Evolutionary conservation across 2,797 vertebrate genomes (phyloP).

Genomic region (Thaleichthys pacificus): DNA sequence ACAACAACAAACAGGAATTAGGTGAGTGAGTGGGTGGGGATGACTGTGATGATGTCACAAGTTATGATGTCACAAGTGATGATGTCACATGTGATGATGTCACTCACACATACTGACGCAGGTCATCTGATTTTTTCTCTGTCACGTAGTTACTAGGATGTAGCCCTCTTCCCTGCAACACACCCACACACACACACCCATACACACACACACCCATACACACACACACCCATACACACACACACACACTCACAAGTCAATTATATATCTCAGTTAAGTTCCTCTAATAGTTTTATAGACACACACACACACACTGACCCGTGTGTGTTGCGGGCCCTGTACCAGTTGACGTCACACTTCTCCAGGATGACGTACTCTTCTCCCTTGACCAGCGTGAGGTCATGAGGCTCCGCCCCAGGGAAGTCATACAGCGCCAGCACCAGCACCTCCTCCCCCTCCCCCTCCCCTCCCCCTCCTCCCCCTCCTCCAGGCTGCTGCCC

Average conservation of each 20-base stretch:
- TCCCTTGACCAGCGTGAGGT: conserved; percentile 82
- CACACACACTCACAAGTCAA: background rate
- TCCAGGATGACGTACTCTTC: conserved; percentile 85
- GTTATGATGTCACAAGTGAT: too few relatives aligned
- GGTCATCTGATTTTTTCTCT: conserved; percentile 83
- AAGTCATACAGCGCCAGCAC: conserved; percentile 91
- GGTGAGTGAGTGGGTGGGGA: too few relatives aligned
- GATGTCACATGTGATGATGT: too few relatives aligned
- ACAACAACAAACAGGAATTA: background rate
- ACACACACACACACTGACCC: conserved; percentile 67
- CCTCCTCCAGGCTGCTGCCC: background rate
- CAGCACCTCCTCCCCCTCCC: conserved; percentile 70
- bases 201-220: background rate
- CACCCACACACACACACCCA: conserved; percentile 23
- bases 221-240: conserved; percentile 8
- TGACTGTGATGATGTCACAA: too few relatives aligned
- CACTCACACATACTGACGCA: conserved; percentile 64
- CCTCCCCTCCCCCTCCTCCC: conserved; percentile 44
- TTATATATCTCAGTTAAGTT: too few relatives aligned
- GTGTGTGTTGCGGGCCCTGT: conserved; percentile 82
- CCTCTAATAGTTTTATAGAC: background rate
- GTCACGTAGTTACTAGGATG: conserved; percentile 93
- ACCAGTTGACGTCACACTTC: conserved; percentile 88
- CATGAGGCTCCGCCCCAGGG: conserved; percentile 81
- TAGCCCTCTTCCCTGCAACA: conserved; percentile 85